These are phyloP conservation scores for Clepsis dumicolana DNA, from an alignment of 2,888 invertebrate species.

Conservation along the genomic window DNA sequence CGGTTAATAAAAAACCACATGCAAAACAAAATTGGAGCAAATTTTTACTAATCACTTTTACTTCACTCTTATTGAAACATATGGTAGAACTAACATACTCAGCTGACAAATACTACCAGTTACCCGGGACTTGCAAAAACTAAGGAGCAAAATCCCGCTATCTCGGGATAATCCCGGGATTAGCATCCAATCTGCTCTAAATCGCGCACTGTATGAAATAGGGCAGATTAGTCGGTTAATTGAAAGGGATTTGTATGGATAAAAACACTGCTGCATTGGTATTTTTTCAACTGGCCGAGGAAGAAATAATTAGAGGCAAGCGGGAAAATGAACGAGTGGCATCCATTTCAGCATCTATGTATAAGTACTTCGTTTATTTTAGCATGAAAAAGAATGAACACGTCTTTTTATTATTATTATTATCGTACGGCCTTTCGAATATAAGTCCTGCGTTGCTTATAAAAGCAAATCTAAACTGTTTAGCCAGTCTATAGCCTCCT, in stretches of 20 bases:
- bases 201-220: conserved; percentile 1
- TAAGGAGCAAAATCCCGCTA: conserved; percentile 6
- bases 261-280: not conserved
- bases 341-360: too few relatives aligned
- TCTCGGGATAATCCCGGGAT: not conserved
- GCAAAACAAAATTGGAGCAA: too few relatives aligned
- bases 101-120: not conserved
- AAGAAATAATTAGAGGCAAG: not conserved
- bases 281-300: not conserved
- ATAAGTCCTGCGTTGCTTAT: too few relatives aligned
- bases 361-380: too few relatives aligned
- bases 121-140: not conserved
- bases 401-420: too few relatives aligned
- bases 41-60: too few relatives aligned
- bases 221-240: conserved; percentile 15
- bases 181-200: conserved; percentile 15
- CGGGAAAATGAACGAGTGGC: not conserved
- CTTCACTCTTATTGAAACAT: too few relatives aligned
- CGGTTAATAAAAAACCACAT: too few relatives aligned
- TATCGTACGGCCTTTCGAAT: too few relatives aligned
- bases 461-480: too few relatives aligned
- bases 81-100: not conserved
- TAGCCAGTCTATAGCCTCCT: too few relatives aligned
- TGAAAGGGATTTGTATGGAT: not conserved
- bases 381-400: too few relatives aligned